Percentiles rank a stretch among this genome's conserved stretches.
Evolutionary conservation across 1,140 invertebrate genomes (phyloP).

Genomic region (Oedothorax gibbosus): DNA sequence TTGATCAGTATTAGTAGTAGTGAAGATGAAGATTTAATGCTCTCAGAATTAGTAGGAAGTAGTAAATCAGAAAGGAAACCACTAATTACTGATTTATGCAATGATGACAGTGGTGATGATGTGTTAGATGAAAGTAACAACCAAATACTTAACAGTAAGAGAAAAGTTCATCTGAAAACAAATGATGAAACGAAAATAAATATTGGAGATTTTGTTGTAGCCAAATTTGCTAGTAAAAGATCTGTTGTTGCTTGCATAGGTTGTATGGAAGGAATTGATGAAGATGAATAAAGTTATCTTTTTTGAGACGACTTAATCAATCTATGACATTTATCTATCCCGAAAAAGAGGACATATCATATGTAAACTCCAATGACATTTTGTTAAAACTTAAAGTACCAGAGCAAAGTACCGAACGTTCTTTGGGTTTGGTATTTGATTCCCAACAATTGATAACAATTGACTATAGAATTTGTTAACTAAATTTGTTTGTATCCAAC

Average conservation of each 20-base stretch:
- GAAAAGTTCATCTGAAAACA: too few relatives aligned
- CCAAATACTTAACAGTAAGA: too few relatives aligned
- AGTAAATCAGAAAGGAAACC: too few relatives aligned
- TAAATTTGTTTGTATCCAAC: not conserved
- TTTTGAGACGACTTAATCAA: slow-evolving; percentile 17
- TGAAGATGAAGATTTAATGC: slow-evolving; percentile 14
- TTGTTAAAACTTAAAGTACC: slow-evolving; percentile 12
- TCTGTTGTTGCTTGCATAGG: slow-evolving; percentile 10
- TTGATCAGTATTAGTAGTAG: not conserved
- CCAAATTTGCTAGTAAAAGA: slow-evolving; percentile 11
- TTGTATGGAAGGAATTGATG: slow-evolving; percentile 17
- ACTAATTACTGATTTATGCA: too few relatives aligned
- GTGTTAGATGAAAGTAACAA: too few relatives aligned
- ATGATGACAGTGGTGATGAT: too few relatives aligned
- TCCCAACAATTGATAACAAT: slow-evolving; percentile 17
- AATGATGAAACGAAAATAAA: slow-evolving; percentile 10
- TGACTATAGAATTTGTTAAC: slow-evolving; percentile 10
- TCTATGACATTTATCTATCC: too few relatives aligned
- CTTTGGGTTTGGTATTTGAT: slow-evolving; percentile 25
- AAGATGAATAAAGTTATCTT: slow-evolving; percentile 19
- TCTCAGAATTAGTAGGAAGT: too few relatives aligned
- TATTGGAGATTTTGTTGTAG: slow-evolving; percentile 26
- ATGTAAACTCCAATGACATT: slow-evolving; percentile 15
- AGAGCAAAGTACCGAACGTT: slow-evolving; percentile 6
- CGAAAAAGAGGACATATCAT: too few relatives aligned